A percentile compares a stretch with the other conserved stretches of the same genome.
Evolutionary conservation across 2,797 vertebrate species (phyloP).

Genomic region (Harpagifer antarcticus): DNA sequence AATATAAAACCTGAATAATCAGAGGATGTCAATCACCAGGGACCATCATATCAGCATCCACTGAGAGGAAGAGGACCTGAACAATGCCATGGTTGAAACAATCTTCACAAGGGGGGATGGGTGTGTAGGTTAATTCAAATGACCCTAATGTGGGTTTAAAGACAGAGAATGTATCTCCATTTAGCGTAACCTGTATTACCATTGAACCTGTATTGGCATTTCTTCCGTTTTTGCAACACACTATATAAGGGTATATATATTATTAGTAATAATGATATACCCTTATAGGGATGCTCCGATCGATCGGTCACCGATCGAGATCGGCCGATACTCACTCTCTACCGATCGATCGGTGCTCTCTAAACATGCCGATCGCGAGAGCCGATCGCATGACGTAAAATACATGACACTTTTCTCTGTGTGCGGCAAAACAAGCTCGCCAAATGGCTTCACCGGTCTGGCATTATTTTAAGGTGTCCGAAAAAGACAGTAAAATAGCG

Average conservation of each 20-base stretch:
- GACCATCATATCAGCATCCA: slow-evolving; percentile 25
- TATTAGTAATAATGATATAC: too few relatives aligned
- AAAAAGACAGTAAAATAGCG: too few relatives aligned
- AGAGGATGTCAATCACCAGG: slow-evolving; percentile 39
- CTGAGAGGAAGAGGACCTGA: slow-evolving; percentile 23
- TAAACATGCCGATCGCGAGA: too few relatives aligned
- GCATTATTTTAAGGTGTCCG: too few relatives aligned
- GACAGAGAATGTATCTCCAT: not conserved
- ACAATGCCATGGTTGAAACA: slow-evolving; percentile 24
- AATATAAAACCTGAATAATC: slow-evolving; percentile 34
- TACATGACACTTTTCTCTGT: too few relatives aligned
- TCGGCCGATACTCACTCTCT: too few relatives aligned
- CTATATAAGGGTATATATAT: not conserved
- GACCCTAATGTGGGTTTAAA: not conserved
- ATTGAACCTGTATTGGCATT: not conserved
- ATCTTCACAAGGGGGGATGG: not conserved
- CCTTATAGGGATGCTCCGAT: too few relatives aligned
- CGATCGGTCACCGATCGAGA: too few relatives aligned
- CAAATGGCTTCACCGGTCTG: too few relatives aligned
- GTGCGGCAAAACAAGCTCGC: too few relatives aligned
- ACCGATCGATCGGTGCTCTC: too few relatives aligned
- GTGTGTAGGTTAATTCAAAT: not conserved
- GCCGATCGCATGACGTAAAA: too few relatives aligned
- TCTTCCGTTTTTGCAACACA: not conserved
- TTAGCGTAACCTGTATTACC: not conserved